Percentiles rank a stretch among this genome's conserved stretches.
phyloP scores from a whole-genome alignment of 2,797 vertebrate genomes.

The Myoxocephalus aenaeus region DNA sequence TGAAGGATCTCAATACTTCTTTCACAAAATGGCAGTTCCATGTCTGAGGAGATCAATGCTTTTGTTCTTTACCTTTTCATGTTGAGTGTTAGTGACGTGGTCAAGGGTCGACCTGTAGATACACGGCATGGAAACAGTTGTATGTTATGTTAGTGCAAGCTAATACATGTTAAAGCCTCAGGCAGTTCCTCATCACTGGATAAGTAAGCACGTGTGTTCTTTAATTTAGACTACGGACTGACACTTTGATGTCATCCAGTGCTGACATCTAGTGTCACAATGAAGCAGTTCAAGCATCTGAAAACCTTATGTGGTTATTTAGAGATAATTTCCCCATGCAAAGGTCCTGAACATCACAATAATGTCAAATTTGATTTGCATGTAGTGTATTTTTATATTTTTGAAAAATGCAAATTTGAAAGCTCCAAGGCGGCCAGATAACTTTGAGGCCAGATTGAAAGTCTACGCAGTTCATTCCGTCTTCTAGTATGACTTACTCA shows the following conservation, averaged over 20 bases:
- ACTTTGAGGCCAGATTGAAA: too few relatives aligned
- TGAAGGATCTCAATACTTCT: background rate
- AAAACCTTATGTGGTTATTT: background rate
- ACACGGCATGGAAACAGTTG: background rate
- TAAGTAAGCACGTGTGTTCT: background rate
- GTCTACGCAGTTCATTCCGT: too few relatives aligned
- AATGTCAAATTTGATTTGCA: too few relatives aligned
- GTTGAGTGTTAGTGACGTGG: conserved; percentile 13
- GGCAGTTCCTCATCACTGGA: background rate
- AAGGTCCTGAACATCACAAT: too few relatives aligned
- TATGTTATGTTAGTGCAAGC: conserved; percentile 20
- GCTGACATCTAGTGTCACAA: conserved; percentile 50
- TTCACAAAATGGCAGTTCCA: background rate
- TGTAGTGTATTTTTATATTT: too few relatives aligned
- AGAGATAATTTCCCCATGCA: too few relatives aligned
- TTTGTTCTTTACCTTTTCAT: conserved; percentile 4
- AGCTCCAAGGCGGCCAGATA: too few relatives aligned
- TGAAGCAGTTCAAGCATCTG: background rate
- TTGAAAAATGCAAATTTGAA: too few relatives aligned
- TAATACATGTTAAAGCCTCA: conserved; percentile 10
- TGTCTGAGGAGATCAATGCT: background rate
- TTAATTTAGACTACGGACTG: background rate
- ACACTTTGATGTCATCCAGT: background rate
- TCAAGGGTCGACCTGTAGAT: background rate
- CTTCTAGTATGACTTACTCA: too few relatives aligned